Percentiles rank a stretch among this genome's conserved stretches.
Evolutionary conservation across 2,113 vertebrate genomes (phyloP).

Genomic region (Dryoscopus gambensis): DNA sequence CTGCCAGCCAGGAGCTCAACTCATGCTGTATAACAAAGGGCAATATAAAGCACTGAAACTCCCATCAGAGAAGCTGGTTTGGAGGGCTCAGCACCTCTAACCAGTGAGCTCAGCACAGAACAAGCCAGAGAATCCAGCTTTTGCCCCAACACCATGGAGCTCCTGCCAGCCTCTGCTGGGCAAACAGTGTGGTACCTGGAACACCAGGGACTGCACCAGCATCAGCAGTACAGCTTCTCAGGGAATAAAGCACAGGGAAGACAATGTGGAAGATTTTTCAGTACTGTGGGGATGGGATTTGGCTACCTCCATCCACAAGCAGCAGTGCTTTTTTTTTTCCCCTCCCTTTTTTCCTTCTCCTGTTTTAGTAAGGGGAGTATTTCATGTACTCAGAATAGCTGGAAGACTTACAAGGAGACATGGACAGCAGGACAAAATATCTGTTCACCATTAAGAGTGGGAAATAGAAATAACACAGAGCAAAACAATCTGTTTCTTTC

Average conservation of each 20-base stretch:
- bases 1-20: neutral
- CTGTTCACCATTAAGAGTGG: neutral
- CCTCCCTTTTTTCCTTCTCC: neutral
- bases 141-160: rapidly evolving
- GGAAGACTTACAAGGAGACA: neutral
- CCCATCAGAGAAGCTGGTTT: neutral
- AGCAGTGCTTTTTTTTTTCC: neutral
- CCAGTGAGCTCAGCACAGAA: neutral
- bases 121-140: neutral
- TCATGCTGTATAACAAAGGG: neutral
- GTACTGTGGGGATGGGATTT: neutral
- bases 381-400: neutral
- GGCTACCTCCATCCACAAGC: neutral
- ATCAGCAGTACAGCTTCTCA: neutral
- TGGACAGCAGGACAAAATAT: neutral
- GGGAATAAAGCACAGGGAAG: neutral
- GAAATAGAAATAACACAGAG: neutral
- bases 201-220: neutral
- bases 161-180: rapidly evolving
- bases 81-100: neutral
- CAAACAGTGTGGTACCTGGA: rapidly evolving
- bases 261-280: neutral
- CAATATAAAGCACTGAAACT: neutral
- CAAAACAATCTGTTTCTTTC: neutral
- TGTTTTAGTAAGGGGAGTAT: neutral